Evolutionary conservation across 2,797 vertebrate species (phyloP).

Genomic region (Brotula barbata): DNA sequence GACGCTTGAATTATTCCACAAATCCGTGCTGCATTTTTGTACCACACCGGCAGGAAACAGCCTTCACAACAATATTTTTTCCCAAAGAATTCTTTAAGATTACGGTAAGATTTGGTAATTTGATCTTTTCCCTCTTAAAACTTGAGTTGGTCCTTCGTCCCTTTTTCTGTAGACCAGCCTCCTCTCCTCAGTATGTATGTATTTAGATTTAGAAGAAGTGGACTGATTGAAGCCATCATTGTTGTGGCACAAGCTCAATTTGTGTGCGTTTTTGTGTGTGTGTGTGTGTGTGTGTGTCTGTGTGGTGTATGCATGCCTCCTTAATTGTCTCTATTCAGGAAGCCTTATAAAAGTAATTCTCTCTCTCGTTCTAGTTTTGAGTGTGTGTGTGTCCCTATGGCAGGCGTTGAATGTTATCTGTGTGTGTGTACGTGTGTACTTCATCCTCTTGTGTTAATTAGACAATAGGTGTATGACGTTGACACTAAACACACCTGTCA

Average conservation of each 20-base stretch:
- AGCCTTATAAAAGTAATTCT: not conserved
- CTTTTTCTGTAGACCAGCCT: too few species aligned
- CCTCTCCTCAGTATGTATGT: too few species aligned
- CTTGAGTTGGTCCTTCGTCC: too few species aligned
- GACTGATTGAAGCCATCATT: slow-evolving; percentile 1
- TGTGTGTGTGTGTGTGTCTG: not conserved
- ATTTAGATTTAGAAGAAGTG: too few species aligned
- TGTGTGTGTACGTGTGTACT: not conserved
- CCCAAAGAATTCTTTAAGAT: too few species aligned
- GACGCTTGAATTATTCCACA: too few species aligned
- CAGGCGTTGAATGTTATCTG: not conserved
- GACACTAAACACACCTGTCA: slow-evolving; percentile 45
- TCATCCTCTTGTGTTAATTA: slow-evolving; percentile 3
- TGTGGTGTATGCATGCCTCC: not conserved
- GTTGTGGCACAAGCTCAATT: not conserved
- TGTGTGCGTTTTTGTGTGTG: not conserved
- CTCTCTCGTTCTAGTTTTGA: too few species aligned
- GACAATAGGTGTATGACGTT: slow-evolving; percentile 30
- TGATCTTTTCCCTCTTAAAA: too few species aligned
- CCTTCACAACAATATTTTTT: too few species aligned
- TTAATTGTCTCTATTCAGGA: not conserved
- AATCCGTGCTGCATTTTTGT: too few species aligned
- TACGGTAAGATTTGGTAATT: too few species aligned
- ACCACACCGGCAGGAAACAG: too few species aligned
- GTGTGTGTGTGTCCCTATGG: slow-evolving; percentile 10